Evolutionary conservation across 64 coral and sea anemone genomes (phyloP).

Genomic region (Actinia tenebrosa): DNA sequence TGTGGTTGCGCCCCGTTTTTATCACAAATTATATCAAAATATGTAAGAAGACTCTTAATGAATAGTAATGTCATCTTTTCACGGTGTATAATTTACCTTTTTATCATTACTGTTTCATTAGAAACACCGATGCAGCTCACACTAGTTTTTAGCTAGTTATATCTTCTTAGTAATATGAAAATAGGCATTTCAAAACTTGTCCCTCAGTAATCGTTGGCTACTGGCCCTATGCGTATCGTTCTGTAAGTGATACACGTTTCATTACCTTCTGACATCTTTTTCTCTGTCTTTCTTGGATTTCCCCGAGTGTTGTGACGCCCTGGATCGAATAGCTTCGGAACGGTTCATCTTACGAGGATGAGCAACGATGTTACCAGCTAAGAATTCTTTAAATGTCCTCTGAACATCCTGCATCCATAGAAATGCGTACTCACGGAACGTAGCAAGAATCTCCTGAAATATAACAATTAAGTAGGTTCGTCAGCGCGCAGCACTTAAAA

Average conservation of each 20-base stretch:
- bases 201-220: too few relatives aligned
- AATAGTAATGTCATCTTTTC: too few relatives aligned
- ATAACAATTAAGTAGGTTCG: not conserved
- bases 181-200: not conserved
- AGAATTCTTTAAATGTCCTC: constrained; percentile 91
- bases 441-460: constrained; percentile 76
- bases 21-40: too few relatives aligned
- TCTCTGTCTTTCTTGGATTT: constrained; percentile 89
- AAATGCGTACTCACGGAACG: constrained; percentile 96
- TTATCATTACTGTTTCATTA: too few relatives aligned
- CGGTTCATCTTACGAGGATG: constrained; percentile 94
- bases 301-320: constrained; percentile 68
- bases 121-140: too few relatives aligned
- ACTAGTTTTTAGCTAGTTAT: too few relatives aligned
- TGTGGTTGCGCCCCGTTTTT: too few relatives aligned
- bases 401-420: constrained; percentile 98
- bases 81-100: too few relatives aligned
- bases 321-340: constrained; percentile 69
- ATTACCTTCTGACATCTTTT: constrained; percentile 65
- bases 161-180: too few relatives aligned
- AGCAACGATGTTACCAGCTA: constrained; percentile 90
- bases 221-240: too few relatives aligned
- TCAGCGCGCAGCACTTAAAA: too few relatives aligned
- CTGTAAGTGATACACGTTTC: not conserved
- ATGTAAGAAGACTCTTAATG: too few relatives aligned